These are phyloP conservation scores for Buphagus erythrorhynchus DNA, from an alignment of 2,797 vertebrate species.

Conservation along the genomic window DNA sequence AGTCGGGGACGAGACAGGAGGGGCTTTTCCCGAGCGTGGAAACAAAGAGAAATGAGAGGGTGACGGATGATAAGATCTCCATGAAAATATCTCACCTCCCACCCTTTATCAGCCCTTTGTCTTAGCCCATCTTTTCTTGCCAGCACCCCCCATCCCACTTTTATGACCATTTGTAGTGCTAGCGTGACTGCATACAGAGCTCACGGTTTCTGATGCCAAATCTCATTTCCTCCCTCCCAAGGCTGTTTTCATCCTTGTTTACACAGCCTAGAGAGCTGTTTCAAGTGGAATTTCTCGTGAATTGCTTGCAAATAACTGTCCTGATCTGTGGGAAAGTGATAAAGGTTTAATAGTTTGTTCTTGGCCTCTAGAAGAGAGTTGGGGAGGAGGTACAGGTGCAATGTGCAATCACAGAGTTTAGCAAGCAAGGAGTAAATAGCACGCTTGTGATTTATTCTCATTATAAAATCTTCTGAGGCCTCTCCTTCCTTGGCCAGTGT, in stretches of 20 bases:
- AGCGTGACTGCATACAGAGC: neutral
- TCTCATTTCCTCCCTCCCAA: constrained; percentile 27
- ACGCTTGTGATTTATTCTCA: neutral
- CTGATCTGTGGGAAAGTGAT: neutral
- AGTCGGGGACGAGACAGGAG: rapidly evolving
- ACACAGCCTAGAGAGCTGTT: neutral
- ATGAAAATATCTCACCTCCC: neutral
- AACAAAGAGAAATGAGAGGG: neutral
- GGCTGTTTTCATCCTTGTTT: constrained; percentile 43
- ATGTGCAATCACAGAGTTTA: neutral
- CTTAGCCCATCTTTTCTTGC: neutral
- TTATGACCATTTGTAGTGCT: neutral
- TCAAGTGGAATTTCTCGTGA: neutral
- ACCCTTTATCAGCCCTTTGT: neutral
- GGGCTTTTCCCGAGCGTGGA: neutral
- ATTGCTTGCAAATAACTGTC: neutral
- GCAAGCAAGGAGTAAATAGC: neutral
- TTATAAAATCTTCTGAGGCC: neutral
- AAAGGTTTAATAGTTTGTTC: neutral
- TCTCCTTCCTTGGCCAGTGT: neutral
- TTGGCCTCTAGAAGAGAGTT: neutral
- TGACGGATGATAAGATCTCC: neutral
- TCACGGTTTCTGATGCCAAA: neutral
- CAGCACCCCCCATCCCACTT: neutral
- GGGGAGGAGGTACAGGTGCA: neutral